These are phyloP conservation scores for Sebastes nivosus DNA, from an alignment of 2,797 vertebrate genomes.

Conservation along the genomic window DNA sequence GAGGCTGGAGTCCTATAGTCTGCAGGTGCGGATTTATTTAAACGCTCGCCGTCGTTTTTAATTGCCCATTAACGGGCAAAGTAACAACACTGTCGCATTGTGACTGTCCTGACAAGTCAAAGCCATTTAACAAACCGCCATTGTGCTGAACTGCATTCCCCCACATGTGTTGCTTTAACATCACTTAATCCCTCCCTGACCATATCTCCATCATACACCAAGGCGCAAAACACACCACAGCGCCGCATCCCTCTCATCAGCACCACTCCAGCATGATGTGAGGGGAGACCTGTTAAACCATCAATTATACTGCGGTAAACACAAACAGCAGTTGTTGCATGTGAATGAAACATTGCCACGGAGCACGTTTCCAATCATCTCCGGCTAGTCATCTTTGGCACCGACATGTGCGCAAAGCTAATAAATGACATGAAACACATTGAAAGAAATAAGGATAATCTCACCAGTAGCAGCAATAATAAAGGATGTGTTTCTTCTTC, in stretches of 20 bases:
- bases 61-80: slow-evolving; percentile 58
- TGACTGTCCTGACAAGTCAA: slow-evolving; percentile 43
- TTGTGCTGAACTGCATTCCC: not conserved
- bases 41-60: slow-evolving; percentile 24
- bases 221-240: slow-evolving; percentile 14
- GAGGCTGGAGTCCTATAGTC: slow-evolving; percentile 8
- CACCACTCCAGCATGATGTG: slow-evolving; percentile 32
- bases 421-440: slow-evolving; percentile 19
- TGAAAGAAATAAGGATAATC: slow-evolving; percentile 27
- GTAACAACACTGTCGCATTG: slow-evolving; percentile 71
- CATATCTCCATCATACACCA: not conserved
- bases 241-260: slow-evolving; percentile 57
- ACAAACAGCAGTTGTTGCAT: slow-evolving; percentile 74
- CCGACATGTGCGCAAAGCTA: slow-evolving; percentile 19
- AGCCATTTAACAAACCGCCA: not conserved
- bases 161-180: slow-evolving; percentile 34
- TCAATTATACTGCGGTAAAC: slow-evolving; percentile 69
- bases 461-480: slow-evolving; percentile 62
- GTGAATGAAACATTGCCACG: slow-evolving; percentile 66
- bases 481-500: slow-evolving; percentile 20
- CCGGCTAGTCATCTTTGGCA: not conserved
- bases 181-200: slow-evolving; percentile 30
- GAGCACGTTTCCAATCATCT: slow-evolving; percentile 12
- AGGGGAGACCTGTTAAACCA: slow-evolving; percentile 76
- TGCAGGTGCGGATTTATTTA: slow-evolving; percentile 5